Percentiles rank a stretch among this genome's conserved stretches.
These are phyloP conservation scores for Pycnomerus fuliginosus DNA, from an alignment of 2,888 invertebrate species.

Conservation along the genomic window DNA sequence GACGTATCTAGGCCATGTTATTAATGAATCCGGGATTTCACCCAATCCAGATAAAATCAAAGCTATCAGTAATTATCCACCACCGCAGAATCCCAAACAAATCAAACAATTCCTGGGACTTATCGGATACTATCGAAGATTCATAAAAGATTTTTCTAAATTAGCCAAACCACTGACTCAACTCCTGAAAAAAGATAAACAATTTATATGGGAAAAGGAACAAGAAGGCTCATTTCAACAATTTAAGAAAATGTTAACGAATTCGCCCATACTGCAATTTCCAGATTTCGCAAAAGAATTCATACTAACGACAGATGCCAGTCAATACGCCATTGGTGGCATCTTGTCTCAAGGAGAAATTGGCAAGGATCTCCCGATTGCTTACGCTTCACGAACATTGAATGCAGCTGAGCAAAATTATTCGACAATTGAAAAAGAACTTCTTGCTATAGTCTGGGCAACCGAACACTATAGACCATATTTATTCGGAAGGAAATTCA, in stretches of 20 bases:
- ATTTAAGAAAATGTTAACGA: constrained; percentile 18
- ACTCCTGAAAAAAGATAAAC: not conserved
- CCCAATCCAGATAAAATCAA: constrained; percentile 32
- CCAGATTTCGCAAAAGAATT: constrained; percentile 35
- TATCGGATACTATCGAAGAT: constrained; percentile 1
- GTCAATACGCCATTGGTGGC: constrained; percentile 37
- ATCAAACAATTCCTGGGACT: constrained; percentile 40
- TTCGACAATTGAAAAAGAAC: constrained; percentile 44
- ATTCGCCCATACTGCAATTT: constrained; percentile 26
- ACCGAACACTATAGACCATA: constrained; percentile 45
- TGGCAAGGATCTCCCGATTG: constrained; percentile 40
- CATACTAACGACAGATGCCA: constrained; percentile 43
- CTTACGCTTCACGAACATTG: constrained; percentile 42
- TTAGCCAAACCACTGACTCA: not conserved
- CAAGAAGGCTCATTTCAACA: constrained; percentile 21
- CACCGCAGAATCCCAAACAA: constrained; percentile 14
- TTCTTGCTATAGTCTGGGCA: constrained; percentile 44
- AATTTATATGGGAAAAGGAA: constrained; percentile 26
- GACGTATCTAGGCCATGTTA: constrained; percentile 38
- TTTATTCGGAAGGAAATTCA: constrained; percentile 43
- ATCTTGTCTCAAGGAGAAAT: constrained; percentile 38
- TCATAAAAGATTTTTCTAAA: constrained; percentile 2
- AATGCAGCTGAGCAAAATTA: constrained; percentile 44
- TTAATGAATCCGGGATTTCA: constrained; percentile 31
- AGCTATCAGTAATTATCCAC: constrained; percentile 12